These are phyloP conservation scores for Sphenodon punctatus DNA, from an alignment of 2,797 vertebrate genomes.

Conservation along the genomic window DNA sequence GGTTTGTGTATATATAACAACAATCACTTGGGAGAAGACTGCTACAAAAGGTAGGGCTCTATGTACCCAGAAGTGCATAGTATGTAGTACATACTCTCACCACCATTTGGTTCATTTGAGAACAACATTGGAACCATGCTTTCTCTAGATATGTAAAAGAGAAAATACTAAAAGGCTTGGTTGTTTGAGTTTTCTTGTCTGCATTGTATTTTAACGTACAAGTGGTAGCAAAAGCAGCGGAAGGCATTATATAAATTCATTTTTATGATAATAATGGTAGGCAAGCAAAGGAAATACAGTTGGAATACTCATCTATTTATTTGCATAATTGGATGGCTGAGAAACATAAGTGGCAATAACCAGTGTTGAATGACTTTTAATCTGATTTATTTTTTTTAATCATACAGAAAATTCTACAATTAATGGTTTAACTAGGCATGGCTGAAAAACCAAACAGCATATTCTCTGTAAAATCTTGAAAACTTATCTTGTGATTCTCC, in stretches of 20 bases:
- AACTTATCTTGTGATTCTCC: rapidly evolving
- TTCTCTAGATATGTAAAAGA: neutral
- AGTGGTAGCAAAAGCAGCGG: conserved; percentile 10
- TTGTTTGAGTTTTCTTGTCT: neutral
- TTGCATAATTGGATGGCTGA: conserved; percentile 26
- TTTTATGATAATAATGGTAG: conserved; percentile 14
- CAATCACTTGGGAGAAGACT: neutral
- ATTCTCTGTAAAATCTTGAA: neutral
- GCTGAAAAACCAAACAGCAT: conserved; percentile 11
- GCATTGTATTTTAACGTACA: conserved; percentile 12
- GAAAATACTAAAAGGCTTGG: neutral
- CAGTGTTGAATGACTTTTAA: conserved; percentile 39
- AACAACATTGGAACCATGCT: no score
- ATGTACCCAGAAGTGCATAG: neutral
- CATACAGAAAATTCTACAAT: conserved; percentile 3
- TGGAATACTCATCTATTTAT: neutral
- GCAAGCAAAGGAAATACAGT: conserved; percentile 15
- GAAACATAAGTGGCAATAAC: conserved; percentile 24
- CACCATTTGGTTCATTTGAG: no score
- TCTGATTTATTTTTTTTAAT: conserved; percentile 1
- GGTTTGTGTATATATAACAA: no score
- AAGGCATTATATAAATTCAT: conserved; percentile 13
- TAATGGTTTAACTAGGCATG: conserved; percentile 28
- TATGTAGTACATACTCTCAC: no score
- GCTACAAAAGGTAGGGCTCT: neutral